phyloP scores from a whole-genome alignment of 2,113 vertebrate species.

The Xyrauchen texanus region DNA sequence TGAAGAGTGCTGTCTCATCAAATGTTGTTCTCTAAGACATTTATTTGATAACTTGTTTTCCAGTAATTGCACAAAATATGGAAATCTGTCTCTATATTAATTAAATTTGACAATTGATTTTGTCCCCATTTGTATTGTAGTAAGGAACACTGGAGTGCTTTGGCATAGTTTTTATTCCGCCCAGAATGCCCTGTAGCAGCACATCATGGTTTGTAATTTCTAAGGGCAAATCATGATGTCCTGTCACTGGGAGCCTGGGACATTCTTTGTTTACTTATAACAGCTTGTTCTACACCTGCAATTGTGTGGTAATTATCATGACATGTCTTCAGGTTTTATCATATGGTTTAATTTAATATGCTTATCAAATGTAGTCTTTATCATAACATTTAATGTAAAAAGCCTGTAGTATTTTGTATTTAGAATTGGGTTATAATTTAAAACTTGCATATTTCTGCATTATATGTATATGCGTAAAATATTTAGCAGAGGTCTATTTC shows the following conservation, averaged over 20 bases:
- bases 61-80: neutral
- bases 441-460: neutral
- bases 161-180: constrained; percentile 1
- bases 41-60: no score
- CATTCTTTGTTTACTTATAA: constrained; percentile 14
- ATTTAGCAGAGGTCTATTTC: neutral
- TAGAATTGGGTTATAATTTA: neutral
- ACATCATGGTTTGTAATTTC: constrained; percentile 87
- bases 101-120: neutral
- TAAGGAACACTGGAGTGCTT: constrained; percentile 14
- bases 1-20: neutral
- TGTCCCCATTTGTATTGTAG: neutral
- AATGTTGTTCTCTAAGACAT: neutral
- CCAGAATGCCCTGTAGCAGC: constrained; percentile 81
- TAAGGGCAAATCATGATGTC: constrained; percentile 78
- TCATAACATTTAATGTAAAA: neutral
- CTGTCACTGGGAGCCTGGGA: constrained; percentile 74
- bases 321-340: no score
- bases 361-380: no score
- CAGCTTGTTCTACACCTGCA: constrained; percentile 13
- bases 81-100: neutral
- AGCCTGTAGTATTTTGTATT: neutral
- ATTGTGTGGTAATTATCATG: neutral
- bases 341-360: no score
- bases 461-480: no score